Base-by-base conservation (phyloP, 2,888 invertebrate species). In the Trissoscelio sp. region DNA sequence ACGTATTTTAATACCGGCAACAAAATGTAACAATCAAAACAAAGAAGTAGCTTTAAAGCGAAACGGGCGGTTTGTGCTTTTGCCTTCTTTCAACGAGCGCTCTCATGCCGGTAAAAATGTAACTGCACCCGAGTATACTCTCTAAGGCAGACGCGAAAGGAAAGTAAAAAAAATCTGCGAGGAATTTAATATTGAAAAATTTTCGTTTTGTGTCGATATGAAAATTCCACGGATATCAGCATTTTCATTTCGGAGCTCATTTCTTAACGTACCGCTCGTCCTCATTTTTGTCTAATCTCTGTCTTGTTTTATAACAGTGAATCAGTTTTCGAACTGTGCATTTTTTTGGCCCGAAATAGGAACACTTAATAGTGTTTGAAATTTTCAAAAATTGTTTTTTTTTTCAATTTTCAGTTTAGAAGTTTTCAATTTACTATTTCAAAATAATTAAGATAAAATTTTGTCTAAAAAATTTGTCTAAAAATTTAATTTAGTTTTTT, bases 151-250 rank as follows among this genome's bases (percentile, higher is more conserved):
- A 79, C 70, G 77, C 82, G n/a, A n/a, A 83, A 81, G 67, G 77
- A 72, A 86, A 87, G 83, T 85, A 84, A 86, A 87, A 86, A 87
- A 86, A 87, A 85, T 84, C 81, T 84, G 57, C 73, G 74, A 83
- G 86, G 91, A 91, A 91, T 91, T 91, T 91, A 90, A 91, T 91
- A 91, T 91, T 89, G 89, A 89, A 90, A 89, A 88, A 88, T 89
- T 90, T 89, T 89, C 89, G 89, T 91, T 89, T 88, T 89, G 86
- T 86, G 89, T 88, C 89, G 89, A 91, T 91, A 91, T 91, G 90
- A 90, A 91, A 91, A 91, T 91, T 91, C 91, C 91, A 86, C 84
- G 86, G 87, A 88, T 89, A 89, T 89, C 88, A 86, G 85, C 84
- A 75, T 86, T 84, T 83, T 85, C 83, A 82, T 82, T 82, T 73